phyloP scores from a whole-genome alignment of 2,113 vertebrate genomes.

The Sclerurus mexicanus region DNA sequence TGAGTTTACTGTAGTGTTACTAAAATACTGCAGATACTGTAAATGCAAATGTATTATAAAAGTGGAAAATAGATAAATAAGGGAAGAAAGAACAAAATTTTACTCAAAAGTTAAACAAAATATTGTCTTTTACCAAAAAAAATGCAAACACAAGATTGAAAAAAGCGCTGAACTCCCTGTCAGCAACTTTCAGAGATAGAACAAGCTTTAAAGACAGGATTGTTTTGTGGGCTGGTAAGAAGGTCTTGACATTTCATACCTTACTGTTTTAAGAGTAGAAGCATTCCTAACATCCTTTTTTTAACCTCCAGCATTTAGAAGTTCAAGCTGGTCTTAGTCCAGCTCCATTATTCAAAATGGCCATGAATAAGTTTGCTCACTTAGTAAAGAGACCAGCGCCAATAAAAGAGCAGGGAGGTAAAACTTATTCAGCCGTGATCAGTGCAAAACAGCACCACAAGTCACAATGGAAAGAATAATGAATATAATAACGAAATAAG shows the following conservation, averaged over 20 bases:
- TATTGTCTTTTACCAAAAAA: background rate
- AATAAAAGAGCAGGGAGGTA: background rate
- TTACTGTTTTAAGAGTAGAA: background rate
- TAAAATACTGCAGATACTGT: background rate
- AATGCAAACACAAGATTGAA: background rate
- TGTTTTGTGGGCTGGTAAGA: background rate
- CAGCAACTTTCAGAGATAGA: background rate
- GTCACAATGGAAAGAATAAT: background rate
- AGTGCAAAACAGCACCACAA: background rate
- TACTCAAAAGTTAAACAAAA: background rate
- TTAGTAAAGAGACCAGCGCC: background rate
- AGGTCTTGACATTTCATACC: background rate
- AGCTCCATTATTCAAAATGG: background rate
- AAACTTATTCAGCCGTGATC: background rate
- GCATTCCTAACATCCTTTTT: background rate
- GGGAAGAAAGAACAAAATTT: background rate
- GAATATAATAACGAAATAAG: too few species aligned
- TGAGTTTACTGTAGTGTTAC: background rate
- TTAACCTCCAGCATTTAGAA: background rate
- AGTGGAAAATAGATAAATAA: background rate
- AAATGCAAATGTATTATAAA: background rate
- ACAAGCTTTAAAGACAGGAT: background rate
- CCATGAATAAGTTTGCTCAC: background rate
- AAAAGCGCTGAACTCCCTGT: background rate
- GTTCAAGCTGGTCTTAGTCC: background rate